Evolutionary conservation across 2,797 vertebrate genomes (phyloP).

Genomic region (Antennarius maculatus): DNA sequence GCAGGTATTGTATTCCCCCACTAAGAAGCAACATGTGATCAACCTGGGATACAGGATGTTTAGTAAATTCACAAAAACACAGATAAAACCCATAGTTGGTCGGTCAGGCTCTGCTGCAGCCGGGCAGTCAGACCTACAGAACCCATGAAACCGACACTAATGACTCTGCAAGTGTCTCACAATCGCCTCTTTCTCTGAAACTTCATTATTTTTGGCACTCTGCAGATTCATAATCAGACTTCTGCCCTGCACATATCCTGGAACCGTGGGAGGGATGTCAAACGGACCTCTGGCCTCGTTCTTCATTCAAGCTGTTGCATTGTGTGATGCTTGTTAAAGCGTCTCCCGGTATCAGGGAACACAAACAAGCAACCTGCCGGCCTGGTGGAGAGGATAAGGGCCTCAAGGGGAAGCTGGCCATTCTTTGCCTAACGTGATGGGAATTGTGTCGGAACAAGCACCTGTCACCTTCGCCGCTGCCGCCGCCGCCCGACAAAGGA

Average conservation of each 20-base stretch:
- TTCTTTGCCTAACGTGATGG: constrained; percentile 73
- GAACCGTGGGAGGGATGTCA: constrained; percentile 53
- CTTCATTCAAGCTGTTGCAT: constrained; percentile 58
- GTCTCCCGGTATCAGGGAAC: constrained; percentile 72
- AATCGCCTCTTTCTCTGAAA: constrained; percentile 37
- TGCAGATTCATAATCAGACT: constrained; percentile 45
- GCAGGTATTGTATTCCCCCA: constrained; percentile 6
- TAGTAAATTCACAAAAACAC: constrained; percentile 1
- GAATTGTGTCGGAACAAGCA: constrained; percentile 79
- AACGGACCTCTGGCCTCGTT: constrained; percentile 60
- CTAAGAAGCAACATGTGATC: constrained; percentile 26
- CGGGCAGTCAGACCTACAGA: not conserved
- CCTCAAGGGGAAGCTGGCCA: constrained; percentile 65
- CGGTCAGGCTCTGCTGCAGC: not conserved
- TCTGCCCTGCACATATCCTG: constrained; percentile 41
- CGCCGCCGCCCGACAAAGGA: constrained; percentile 61
- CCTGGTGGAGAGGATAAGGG: constrained; percentile 77
- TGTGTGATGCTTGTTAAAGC: constrained; percentile 71
- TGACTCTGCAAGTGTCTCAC: constrained; percentile 26
- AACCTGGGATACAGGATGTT: not conserved
- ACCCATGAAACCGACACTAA: constrained; percentile 25
- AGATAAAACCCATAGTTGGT: constrained; percentile 17
- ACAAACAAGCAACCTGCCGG: constrained; percentile 70
- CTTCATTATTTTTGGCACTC: constrained; percentile 46
- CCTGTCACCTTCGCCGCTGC: constrained; percentile 55